Evolutionary conservation across 1,140 invertebrate genomes (phyloP), one percentile per base, ranked within the genome.

Genomic region (Drosophila busckii): DNA sequence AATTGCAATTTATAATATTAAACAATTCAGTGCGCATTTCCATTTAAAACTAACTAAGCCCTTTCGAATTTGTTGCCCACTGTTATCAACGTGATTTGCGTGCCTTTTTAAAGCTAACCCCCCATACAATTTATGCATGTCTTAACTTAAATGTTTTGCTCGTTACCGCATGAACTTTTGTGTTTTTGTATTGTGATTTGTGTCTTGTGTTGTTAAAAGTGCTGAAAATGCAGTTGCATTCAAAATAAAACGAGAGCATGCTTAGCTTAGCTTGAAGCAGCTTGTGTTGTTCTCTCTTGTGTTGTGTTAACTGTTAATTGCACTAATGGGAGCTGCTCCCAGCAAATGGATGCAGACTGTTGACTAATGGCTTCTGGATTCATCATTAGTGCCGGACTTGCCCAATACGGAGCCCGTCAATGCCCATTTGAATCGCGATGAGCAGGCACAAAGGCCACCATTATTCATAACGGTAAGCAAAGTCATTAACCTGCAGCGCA

Each of bases 401-500:
- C 80, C 84, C 62, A 85, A 82, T 67, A 84, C 75, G 62, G 78
- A 87, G 55, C 85, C 85, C 38, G 85, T 87, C 49, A 87, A 87
- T 80, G 85, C 80, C 31, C 84, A 86, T 71, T 62, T 85, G 48
- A 84, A 70, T 63, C 82, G 83, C 37, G 80, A 87, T 67, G 84
- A 85, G 49, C 88, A 88, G 68, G 89, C 89, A 48, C 90, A 91
- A 67, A 91, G 90, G 69, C 88, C 91, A 53, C 92, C 92, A 53
- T 76, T 90, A 45, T 93, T 93, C 70, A 93, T 92, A 70, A 93
- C 92, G 85, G 92, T 93, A 90, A 89, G 88, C 87, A 29, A 54
- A 60, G 52, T 82, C 64, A 80, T 67, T 71, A 85, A 55, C 41
- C 66, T 49, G 34, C 49, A 9, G 10, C 38, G n/a, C 32, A 40